These are phyloP conservation scores for Orcinus orca DNA, from an alignment of 2,113 vertebrate species.

Conservation along the genomic window DNA sequence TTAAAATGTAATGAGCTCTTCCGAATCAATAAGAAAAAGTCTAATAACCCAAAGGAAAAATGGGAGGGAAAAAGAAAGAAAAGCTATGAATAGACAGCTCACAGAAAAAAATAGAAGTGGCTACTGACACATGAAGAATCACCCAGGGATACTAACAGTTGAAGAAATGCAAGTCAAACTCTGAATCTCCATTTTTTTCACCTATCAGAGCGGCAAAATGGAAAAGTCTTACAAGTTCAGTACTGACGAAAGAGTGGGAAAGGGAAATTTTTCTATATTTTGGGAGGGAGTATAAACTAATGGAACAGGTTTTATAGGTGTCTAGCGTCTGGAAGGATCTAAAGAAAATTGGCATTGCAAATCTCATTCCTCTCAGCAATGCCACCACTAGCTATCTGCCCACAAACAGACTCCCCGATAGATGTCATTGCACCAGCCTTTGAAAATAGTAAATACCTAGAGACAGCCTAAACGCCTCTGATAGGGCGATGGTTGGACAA, in stretches of 20 bases:
- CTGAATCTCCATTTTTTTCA: neutral
- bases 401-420: neutral
- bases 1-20: neutral
- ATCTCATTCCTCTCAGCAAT: neutral
- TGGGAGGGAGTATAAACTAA: neutral
- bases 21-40: neutral
- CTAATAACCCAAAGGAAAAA: neutral
- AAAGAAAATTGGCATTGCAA: neutral
- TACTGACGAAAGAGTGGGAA: neutral
- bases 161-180: neutral
- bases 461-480: neutral
- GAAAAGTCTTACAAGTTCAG: neutral
- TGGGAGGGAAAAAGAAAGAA: neutral
- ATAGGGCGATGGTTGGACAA: neutral
- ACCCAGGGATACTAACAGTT: neutral
- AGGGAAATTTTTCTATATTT: neutral
- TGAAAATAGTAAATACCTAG: neutral
- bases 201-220: neutral
- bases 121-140: neutral
- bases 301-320: neutral
- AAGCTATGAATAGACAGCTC: neutral
- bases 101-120: neutral
- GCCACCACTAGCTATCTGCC: too few species aligned
- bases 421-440: neutral
- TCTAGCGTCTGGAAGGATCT: neutral